Base-by-base conservation (phyloP, 2,888 invertebrate species). In the Tetheella fluctuosa region DNA sequence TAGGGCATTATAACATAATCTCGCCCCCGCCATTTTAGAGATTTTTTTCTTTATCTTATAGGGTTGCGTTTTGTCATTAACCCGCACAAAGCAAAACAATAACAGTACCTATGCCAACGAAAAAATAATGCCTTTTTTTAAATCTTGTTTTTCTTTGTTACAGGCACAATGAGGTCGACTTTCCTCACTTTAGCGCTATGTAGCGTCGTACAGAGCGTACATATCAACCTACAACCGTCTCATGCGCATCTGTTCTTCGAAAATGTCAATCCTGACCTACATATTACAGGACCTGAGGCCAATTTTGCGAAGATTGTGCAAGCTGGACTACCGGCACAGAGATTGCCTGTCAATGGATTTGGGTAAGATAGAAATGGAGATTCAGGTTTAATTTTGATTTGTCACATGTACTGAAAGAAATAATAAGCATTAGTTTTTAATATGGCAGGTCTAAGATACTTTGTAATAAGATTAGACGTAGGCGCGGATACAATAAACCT, bases 271-370 rank as follows among this genome's bases (percentile, higher is more conserved):
- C 69, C 74, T n/a, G 60, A 59, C 10, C 54, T 76, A 1, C 73
- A 74, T 1, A 58, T 74, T 17, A 60, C 70, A 10, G 73, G 73
- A 3, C 73, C 81, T 0, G 73, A 71, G 0, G 73, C 76, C 0
- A 61, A 69, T 0, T 81, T 80, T 25, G 75, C 74, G 0, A 77
- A 64, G 42, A 39, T 83, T 3, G 56, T 77, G 13, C 55, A 55
- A 34, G 60, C 71, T 12, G 63, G 64, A 1, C 65, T 79, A 1
- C 75, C 78, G 3, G 67, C 86, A 1, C 80, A 81, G 39, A 83
- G 91, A 64, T 64, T 87, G 20, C 83, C 88, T 0, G 88, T 89
- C 0, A 76, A 69, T 64, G 91, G 88, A 69, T 88, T 82, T 68
- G 88, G 88, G 88, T 88, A 71, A 82, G 83, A 64, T 48, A 23